Evolutionary conservation across 2,797 vertebrate genomes (phyloP).

Genomic region (Lepilemur septentrionalis): DNA sequence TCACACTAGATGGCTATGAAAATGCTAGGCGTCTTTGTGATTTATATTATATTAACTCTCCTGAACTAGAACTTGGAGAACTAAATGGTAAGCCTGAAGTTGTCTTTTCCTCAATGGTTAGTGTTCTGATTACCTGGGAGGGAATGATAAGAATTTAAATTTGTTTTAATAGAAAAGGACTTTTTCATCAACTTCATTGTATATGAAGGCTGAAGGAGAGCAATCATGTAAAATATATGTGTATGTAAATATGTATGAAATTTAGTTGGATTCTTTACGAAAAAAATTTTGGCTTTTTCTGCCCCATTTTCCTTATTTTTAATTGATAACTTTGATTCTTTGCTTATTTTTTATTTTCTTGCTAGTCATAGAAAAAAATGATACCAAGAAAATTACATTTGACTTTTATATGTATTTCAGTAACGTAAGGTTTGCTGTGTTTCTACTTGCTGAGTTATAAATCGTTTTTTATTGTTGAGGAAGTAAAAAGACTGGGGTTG

Average conservation of each 20-base stretch:
- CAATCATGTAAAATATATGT: neutral
- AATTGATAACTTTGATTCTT: slow-evolving; percentile 38
- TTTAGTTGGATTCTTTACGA: neutral
- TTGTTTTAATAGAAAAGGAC: slow-evolving; percentile 11
- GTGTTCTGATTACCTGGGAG: slow-evolving; percentile 25
- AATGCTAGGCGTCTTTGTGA: slow-evolving; percentile 96
- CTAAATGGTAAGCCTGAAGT: slow-evolving; percentile 88
- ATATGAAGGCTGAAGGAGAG: neutral
- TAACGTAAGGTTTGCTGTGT: slow-evolving; percentile 23
- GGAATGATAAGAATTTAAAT: slow-evolving; percentile 34
- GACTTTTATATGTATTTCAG: neutral
- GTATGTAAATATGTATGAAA: neutral
- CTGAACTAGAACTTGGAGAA: slow-evolving; percentile 94
- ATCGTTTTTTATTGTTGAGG: slow-evolving; percentile 18
- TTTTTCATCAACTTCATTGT: slow-evolving; percentile 20
- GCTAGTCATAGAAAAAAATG: slow-evolving; percentile 29
- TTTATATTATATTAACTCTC: slow-evolving; percentile 97
- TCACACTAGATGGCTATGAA: slow-evolving; percentile 94
- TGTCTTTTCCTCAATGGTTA: slow-evolving; percentile 33
- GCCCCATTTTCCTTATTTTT: slow-evolving; percentile 35
- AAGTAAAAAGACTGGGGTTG: neutral
- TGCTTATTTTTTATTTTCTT: slow-evolving; percentile 46
- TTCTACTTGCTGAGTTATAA: slow-evolving; percentile 19
- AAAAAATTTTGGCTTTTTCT: slow-evolving; percentile 2
- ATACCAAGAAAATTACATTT: slow-evolving; percentile 36